Percentiles rank a stretch among this genome's conserved stretches.
phyloP scores from a whole-genome alignment of 1,140 invertebrate genomes.

The Agrilus planipennis region DNA sequence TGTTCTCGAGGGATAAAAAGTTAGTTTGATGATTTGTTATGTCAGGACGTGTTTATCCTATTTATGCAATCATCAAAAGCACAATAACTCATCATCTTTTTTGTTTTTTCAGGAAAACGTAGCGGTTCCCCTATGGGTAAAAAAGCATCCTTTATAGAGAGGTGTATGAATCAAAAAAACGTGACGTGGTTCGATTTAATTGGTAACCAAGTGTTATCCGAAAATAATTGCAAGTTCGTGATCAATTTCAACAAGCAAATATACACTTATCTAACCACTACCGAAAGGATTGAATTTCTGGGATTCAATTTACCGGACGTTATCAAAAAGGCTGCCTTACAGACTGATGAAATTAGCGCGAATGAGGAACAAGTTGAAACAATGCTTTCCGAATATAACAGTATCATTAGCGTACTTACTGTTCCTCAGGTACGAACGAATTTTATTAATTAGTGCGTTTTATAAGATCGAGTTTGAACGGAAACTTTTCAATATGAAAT shows the following conservation, averaged over 20 bases:
- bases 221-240: constrained; percentile 49
- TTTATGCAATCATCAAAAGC: too few species aligned
- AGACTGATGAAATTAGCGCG: constrained; percentile 51
- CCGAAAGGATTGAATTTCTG: constrained; percentile 59
- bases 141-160: too few species aligned
- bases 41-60: too few species aligned
- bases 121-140: too few species aligned
- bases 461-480: not conserved
- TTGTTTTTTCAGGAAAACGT: too few species aligned
- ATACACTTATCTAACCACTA: constrained; percentile 62
- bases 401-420: constrained; percentile 43
- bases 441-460: not conserved
- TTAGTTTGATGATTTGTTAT: too few species aligned
- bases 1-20: too few species aligned
- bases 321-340: constrained; percentile 55
- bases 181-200: constrained; percentile 55
- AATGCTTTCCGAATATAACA: constrained; percentile 50
- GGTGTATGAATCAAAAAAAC: too few species aligned
- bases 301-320: constrained; percentile 56
- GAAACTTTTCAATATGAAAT: too few species aligned
- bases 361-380: constrained; percentile 46
- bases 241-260: constrained; percentile 54
- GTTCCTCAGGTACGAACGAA: constrained; percentile 47
- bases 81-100: too few species aligned
- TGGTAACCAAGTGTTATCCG: constrained; percentile 47